Evolutionary conservation across 2,113 vertebrate genomes (phyloP).

Genomic region (Lates calcarifer): DNA sequence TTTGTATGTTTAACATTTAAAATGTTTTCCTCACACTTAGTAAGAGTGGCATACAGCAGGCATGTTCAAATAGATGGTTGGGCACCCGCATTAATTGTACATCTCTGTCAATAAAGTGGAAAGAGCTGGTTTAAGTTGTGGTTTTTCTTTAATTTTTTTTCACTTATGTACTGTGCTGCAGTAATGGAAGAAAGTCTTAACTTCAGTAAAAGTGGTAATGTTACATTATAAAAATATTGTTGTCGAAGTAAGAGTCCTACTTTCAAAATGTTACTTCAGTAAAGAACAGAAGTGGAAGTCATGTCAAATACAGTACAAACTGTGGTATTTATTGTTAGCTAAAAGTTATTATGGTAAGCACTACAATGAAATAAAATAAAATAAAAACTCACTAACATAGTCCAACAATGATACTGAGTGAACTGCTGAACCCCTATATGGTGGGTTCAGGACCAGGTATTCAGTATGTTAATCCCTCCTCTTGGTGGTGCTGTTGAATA

Average conservation of each 20-base stretch:
- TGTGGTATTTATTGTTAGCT: too few relatives aligned
- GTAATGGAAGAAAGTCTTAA: not conserved
- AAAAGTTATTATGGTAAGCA: too few relatives aligned
- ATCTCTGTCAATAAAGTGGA: slow-evolving; percentile 73
- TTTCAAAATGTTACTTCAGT: too few relatives aligned
- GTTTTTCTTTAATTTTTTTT: not conserved
- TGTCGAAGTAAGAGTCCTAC: too few relatives aligned
- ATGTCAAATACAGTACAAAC: too few relatives aligned
- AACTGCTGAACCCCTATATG: not conserved
- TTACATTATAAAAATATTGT: too few relatives aligned
- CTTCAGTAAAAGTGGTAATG: too few relatives aligned
- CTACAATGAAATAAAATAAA: not conserved
- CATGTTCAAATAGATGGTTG: not conserved
- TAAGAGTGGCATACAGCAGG: not conserved
- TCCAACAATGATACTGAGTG: not conserved
- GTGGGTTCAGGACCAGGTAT: not conserved
- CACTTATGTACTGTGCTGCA: not conserved
- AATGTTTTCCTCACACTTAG: slow-evolving; percentile 5
- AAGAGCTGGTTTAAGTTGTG: slow-evolving; percentile 45
- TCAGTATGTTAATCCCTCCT: not conserved
- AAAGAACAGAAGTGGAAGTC: too few relatives aligned
- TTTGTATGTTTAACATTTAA: slow-evolving; percentile 14
- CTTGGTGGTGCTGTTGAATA: slow-evolving; percentile 57
- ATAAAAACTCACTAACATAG: not conserved
- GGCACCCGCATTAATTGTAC: slow-evolving; percentile 14